Conservation (phyloP, 1,140 invertebrate species). For the Sweltsa coloradensis region DNA sequence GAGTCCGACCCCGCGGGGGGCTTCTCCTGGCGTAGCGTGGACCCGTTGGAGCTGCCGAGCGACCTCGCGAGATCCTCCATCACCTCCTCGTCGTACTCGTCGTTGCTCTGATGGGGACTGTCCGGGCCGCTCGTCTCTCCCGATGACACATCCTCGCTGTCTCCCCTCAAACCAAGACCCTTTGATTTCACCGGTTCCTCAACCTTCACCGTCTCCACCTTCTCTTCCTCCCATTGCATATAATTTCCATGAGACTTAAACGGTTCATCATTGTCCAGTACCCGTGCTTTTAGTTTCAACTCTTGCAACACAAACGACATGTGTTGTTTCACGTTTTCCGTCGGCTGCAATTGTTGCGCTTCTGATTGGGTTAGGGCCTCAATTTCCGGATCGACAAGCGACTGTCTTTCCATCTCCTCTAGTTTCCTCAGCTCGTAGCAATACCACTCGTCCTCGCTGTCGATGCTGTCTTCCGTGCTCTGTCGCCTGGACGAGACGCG, state of each 20-base stretch:
- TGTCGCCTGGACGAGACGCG: slow-evolving; percentile 75
- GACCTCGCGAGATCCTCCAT: slow-evolving; percentile 20
- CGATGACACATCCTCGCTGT: slow-evolving; percentile 37
- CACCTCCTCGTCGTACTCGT: slow-evolving; percentile 49
- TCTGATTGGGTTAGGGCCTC: slow-evolving; percentile 44
- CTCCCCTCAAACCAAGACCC: neutral
- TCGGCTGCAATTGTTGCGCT: slow-evolving; percentile 44
- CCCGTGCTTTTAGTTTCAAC: slow-evolving; percentile 48
- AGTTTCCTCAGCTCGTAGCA: slow-evolving; percentile 76
- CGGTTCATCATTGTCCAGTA: slow-evolving; percentile 21
- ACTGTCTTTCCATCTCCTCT: slow-evolving; percentile 71
- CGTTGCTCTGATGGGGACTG: slow-evolving; percentile 58
- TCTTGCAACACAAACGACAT: slow-evolving; percentile 66
- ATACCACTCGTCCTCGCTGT: slow-evolving; percentile 89
- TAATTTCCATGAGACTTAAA: slow-evolving; percentile 23
- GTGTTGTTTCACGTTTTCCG: slow-evolving; percentile 57
- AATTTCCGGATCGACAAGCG: slow-evolving; percentile 49
- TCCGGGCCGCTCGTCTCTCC: slow-evolving; percentile 80
- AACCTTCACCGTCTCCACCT: slow-evolving; percentile 2
- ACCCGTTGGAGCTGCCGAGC: slow-evolving; percentile 11
- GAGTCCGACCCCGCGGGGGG: slow-evolving; percentile 27
- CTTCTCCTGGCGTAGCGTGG: slow-evolving; percentile 25
- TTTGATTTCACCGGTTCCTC: neutral
- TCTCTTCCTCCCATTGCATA: slow-evolving; percentile 20
- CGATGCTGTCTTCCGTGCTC: slow-evolving; percentile 85